A percentile compares a stretch with the other conserved stretches of the same genome.
phyloP scores from a whole-genome alignment of 2,113 vertebrate genomes.

The Tragelaphus imberbis region DNA sequence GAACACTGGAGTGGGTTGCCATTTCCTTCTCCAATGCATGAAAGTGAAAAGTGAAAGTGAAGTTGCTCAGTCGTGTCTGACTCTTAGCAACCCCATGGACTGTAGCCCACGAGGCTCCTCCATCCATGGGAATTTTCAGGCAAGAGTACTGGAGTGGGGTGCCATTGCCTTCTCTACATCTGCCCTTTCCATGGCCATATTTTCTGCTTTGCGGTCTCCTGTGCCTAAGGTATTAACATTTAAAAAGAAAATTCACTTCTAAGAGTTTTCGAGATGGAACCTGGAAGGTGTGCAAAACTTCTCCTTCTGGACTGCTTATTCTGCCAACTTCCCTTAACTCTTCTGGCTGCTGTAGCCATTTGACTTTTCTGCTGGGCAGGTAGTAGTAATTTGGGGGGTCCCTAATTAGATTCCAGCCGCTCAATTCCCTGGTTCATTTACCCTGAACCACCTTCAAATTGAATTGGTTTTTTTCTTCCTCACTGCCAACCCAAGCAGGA shows the following conservation, averaged over 20 bases:
- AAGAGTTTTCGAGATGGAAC: slow-evolving; percentile 34
- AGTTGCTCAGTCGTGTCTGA: too few relatives aligned
- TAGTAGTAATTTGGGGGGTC: slow-evolving; percentile 64
- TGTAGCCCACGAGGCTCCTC: too few relatives aligned
- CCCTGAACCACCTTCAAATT: slow-evolving; percentile 71
- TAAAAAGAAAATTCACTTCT: neutral
- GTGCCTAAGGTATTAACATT: neutral
- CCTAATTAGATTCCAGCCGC: slow-evolving; percentile 68
- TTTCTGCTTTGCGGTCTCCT: neutral
- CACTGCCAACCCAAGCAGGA: slow-evolving; percentile 51
- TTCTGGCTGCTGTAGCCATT: slow-evolving; percentile 41
- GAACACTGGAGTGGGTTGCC: too few relatives aligned
- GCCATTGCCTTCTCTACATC: neutral
- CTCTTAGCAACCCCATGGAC: too few relatives aligned
- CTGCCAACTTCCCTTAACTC: slow-evolving; percentile 56
- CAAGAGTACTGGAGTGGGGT: too few relatives aligned
- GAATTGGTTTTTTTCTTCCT: slow-evolving; percentile 58
- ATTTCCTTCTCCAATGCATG: too few relatives aligned
- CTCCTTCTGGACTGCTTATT: slow-evolving; percentile 44
- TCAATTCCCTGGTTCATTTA: slow-evolving; percentile 75
- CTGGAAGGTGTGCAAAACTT: slow-evolving; percentile 41
- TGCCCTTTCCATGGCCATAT: neutral
- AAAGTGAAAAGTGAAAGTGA: too few relatives aligned
- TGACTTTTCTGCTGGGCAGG: slow-evolving; percentile 69
- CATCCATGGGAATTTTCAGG: too few relatives aligned